Evolutionary conservation across 2,113 vertebrate genomes (phyloP).

Genomic region (Chloropsis hardwickii): DNA sequence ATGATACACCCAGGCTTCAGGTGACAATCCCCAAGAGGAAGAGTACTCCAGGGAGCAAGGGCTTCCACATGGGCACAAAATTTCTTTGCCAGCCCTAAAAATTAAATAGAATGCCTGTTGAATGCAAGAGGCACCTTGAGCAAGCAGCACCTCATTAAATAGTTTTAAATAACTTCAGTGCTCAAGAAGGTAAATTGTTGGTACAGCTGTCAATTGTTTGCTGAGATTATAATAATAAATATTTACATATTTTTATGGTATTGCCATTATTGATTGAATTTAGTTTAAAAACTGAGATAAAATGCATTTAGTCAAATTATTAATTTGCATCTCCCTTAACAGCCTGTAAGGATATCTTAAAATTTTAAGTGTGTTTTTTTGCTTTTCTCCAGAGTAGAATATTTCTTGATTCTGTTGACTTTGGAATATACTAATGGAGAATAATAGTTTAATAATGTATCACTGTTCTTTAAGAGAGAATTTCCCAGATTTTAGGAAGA

Average conservation of each 20-base stretch:
- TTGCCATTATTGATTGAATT: background rate
- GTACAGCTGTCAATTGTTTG: background rate
- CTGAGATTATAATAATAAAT: background rate
- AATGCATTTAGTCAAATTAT: background rate
- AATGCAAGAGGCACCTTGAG: background rate
- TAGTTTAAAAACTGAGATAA: background rate
- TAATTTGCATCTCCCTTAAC: background rate
- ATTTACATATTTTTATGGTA: background rate
- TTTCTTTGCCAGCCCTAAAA: background rate
- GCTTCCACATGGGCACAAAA: background rate
- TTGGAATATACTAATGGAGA: background rate
- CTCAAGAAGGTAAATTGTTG: background rate
- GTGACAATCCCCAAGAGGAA: background rate
- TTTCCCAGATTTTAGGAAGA: background rate
- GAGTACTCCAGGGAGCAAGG: background rate
- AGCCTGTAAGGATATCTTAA: background rate
- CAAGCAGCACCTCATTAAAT: background rate
- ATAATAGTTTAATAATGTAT: background rate
- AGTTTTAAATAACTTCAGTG: background rate
- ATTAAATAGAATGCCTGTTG: background rate
- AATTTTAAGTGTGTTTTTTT: background rate
- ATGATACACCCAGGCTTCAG: background rate
- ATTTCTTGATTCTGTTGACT: background rate
- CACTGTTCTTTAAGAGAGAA: background rate
- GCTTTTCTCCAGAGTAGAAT: background rate